Conservation (phyloP, 2,888 invertebrate genomes). For the Apodemia hepburni region DNA sequence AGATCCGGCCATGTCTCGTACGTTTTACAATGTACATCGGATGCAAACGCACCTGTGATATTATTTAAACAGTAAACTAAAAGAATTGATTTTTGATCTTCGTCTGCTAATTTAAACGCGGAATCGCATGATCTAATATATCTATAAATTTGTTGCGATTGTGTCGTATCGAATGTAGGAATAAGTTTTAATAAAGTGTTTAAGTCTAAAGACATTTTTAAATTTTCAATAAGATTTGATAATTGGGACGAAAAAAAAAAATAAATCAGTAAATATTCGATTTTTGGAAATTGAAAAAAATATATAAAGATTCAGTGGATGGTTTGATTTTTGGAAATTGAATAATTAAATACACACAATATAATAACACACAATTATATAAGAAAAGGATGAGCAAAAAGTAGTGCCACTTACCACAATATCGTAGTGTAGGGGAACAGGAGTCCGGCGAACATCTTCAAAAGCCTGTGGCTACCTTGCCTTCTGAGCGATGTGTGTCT, state of each 20-base stretch:
- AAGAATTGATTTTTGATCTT: constrained; percentile 16
- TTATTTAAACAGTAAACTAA: constrained; percentile 25
- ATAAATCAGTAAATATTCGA: background rate
- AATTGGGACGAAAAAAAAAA: too few species aligned
- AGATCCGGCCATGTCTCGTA: too few species aligned
- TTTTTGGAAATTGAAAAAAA: background rate
- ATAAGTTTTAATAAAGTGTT: constrained; percentile 23
- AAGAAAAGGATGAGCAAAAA: constrained; percentile 9
- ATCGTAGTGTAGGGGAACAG: background rate
- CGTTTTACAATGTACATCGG: constrained; percentile 23
- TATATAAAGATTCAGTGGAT: too few species aligned
- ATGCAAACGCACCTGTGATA: constrained; percentile 23
- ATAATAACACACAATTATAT: background rate
- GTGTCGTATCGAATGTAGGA: constrained; percentile 24
- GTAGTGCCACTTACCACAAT: constrained; percentile 3
- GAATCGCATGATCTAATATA: constrained; percentile 28
- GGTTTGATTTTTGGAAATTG: too few species aligned
- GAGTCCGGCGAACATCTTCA: constrained; percentile 20
- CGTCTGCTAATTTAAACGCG: constrained; percentile 20
- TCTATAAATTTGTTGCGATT: constrained; percentile 24
- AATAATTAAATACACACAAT: too few species aligned
- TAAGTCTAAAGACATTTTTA: constrained; percentile 28
- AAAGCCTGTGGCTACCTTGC: constrained; percentile 21
- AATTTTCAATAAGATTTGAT: constrained; percentile 23
- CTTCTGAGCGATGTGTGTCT: constrained; percentile 18